These are phyloP conservation scores for Panthera leo DNA, from an alignment of 2,113 vertebrate genomes.

Conservation along the genomic window DNA sequence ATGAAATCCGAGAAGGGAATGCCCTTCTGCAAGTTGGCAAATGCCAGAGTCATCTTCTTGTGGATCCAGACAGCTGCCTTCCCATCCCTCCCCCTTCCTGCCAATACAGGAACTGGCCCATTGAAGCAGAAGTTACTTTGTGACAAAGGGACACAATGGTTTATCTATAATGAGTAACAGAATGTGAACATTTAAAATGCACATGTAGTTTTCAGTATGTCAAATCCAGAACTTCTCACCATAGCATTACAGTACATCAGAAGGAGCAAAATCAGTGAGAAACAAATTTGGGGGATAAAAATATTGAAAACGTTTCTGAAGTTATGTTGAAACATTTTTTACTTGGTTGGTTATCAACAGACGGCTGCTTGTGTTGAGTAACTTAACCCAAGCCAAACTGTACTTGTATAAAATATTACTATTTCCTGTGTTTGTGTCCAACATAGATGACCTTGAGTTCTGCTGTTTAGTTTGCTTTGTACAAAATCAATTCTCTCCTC, in stretches of 20 bases:
- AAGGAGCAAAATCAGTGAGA: constrained; percentile 67
- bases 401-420: constrained; percentile 58
- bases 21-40: constrained; percentile 42
- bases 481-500: constrained; percentile 26
- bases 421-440: constrained; percentile 60
- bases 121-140: background rate
- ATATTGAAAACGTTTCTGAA: constrained; percentile 80
- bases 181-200: constrained; percentile 64
- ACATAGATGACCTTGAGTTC: constrained; percentile 8
- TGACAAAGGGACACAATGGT: constrained; percentile 53
- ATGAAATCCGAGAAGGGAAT: constrained; percentile 68
- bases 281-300: constrained; percentile 73
- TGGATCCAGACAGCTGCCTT: constrained; percentile 52
- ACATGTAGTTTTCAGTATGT: constrained; percentile 71
- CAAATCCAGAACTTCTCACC: constrained; percentile 68
- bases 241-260: constrained; percentile 75
- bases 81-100: constrained; percentile 7
- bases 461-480: constrained; percentile 70
- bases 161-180: constrained; percentile 69
- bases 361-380: constrained; percentile 73
- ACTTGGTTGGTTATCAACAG: constrained; percentile 84
- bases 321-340: constrained; percentile 81
- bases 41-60: background rate
- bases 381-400: constrained; percentile 71
- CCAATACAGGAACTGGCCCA: constrained; percentile 51